Evolutionary conservation across 2,888 invertebrate species (phyloP).

Genomic region (Tipula unca): DNA sequence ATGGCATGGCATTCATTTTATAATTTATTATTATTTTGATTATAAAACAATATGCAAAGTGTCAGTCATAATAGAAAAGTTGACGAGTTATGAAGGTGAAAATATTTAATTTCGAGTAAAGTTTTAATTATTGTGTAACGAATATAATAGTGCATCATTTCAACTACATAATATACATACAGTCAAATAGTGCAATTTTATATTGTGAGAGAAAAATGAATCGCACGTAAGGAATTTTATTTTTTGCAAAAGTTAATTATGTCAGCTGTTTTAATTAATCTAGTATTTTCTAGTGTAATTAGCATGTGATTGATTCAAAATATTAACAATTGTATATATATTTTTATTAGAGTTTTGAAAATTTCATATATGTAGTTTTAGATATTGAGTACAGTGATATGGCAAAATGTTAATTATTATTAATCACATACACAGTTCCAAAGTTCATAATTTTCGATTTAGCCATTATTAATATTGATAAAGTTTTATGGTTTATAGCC

Average conservation of each 20-base stretch:
- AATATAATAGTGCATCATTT: neutral
- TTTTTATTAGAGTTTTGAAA: neutral
- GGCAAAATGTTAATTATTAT: too few relatives aligned
- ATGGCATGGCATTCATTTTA: neutral
- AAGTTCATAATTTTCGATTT: neutral
- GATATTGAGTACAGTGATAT: neutral
- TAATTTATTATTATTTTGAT: neutral
- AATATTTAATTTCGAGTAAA: neutral
- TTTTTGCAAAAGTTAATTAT: too few relatives aligned
- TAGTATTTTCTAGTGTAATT: neutral
- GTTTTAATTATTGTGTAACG: neutral
- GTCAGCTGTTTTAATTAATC: neutral
- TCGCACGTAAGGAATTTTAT: neutral
- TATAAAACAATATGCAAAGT: neutral
- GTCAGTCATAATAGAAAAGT: neutral
- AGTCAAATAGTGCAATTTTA: too few relatives aligned
- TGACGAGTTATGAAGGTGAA: neutral
- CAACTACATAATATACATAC: neutral
- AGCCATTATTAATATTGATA: neutral
- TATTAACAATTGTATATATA: too few relatives aligned
- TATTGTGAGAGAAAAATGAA: neutral
- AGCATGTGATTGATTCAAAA: neutral
- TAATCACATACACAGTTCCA: neutral
- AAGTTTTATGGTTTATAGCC: neutral
- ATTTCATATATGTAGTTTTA: neutral